Evolutionary conservation across 2,888 invertebrate species (phyloP), one percentile per base, ranked within the genome.

Genomic region (Chloroclysta siterata): DNA sequence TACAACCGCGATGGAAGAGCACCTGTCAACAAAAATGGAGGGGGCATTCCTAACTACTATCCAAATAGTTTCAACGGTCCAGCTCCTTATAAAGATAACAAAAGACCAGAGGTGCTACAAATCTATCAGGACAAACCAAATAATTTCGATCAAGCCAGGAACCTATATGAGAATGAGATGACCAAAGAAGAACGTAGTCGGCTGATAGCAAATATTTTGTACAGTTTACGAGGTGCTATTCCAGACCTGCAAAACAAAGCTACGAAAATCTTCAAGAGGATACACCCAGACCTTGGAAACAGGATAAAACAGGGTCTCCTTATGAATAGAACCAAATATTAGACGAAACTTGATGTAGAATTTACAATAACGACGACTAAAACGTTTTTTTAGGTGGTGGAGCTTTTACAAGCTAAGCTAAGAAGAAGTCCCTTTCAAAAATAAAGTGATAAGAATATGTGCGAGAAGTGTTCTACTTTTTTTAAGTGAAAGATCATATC

Each of bases 1-100:
- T 98, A 97, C 80, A 97, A 98, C 84, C 94, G 99, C 36, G 98
- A 99, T 83, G 99, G 98, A 0, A 91, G 94, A 11, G 95, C 96
- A 93, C 94, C 95, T 29, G 93, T 95, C 13, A 91, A 94, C 44
- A 95, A 96, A 73, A 98, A 98, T 81, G 97, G 97, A 85, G 95
- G 94, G 41, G 97, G 96, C 28, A 96, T 96, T 4, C 99, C 99
- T 1, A 99, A 99, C 87, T 99, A 99, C 83, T 98, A 95, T 88
- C 99, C 99, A 0, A 99, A 99, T 90, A 97, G 98, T 69, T 99
- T 98, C 84, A 92, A 94, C 69, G 99, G 98, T 0, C 97, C 98
- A 0, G 94, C 94, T 66, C 94, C 94, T 48, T 94, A 95, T 72
- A 90, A 94, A 33, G 92, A 94, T 5, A 95, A 95, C 17, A 93